Evolutionary conservation across 2,888 invertebrate genomes (phyloP), one percentile per base, ranked within the genome.

Genomic region (Psylliodes chrysocephalus): DNA sequence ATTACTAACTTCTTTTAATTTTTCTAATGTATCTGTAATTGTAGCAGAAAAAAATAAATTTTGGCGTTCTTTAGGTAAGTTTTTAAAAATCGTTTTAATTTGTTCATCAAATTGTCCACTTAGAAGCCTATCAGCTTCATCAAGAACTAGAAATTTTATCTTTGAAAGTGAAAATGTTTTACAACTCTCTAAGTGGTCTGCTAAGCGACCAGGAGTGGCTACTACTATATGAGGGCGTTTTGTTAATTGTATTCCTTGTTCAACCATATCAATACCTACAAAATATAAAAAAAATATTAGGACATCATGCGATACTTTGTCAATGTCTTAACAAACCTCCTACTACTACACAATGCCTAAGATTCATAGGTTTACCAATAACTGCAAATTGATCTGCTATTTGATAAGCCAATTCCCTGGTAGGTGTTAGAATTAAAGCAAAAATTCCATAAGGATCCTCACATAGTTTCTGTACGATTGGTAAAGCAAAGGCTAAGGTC

Each of bases 401-500:
- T 86, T 95, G 95, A 81, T 90, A 93, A 38, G 95, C 95, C 66
- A 96, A 81, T 81, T 95, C 95, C 79, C 96, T 91, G 0, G 98
- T 99, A 1, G 99, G 98, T 10, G 98, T 98, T 8, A 99, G 84
- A 17, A 99, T 85, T 22, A 99, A 85, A 1, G 97, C 96, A 86
- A 92, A 99, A 79, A 98, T 95, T 59, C 97, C 97, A 81, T 93
- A 96, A 0, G 98, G 98, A 82, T 99, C 98, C 78, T 95, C 92
- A 63, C 93, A 93, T 22, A 98, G 84, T 78, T 91, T 90, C 80
- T 98, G 95, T 46, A 98, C 81, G 75, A 98, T 95, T 0, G 98
- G 98, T 56, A 98, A 81, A 0, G 96, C 97, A 86, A 99, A 99
- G 0, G 98, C 96, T 77, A 98, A 89, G 0, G 99, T 99, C 85